Conservation (phyloP, 2,797 vertebrate species). For the Pterois miles region DNA sequence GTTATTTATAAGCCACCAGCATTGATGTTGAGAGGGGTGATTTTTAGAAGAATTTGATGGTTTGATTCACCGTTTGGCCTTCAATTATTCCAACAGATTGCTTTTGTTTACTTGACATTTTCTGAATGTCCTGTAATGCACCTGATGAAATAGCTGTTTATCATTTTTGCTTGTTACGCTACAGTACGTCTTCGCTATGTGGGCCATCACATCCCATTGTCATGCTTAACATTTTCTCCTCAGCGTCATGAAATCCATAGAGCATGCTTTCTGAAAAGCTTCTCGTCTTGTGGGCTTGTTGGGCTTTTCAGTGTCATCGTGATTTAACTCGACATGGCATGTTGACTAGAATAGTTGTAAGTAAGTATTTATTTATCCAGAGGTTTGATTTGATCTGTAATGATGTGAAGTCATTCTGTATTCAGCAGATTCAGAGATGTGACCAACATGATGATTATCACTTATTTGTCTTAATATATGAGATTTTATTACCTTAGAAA, state of each 20-base stretch:
- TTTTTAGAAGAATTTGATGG: constrained; percentile 43
- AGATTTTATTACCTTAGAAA: neutral
- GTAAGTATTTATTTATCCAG: constrained; percentile 23
- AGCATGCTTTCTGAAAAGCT: constrained; percentile 68
- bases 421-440: neutral
- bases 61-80: constrained; percentile 51
- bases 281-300: constrained; percentile 47
- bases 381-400: constrained; percentile 26
- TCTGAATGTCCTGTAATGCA: constrained; percentile 36
- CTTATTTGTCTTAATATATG: neutral
- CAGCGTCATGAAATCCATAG: constrained; percentile 57
- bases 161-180: constrained; percentile 62
- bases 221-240: constrained; percentile 63
- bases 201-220: constrained; percentile 64
- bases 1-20: constrained; percentile 7
- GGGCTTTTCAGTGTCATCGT: constrained; percentile 47
- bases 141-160: constrained; percentile 76
- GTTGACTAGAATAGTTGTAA: constrained; percentile 28
- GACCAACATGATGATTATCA: neutral
- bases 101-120: constrained; percentile 59
- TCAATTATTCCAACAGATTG: constrained; percentile 54
- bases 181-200: constrained; percentile 40
- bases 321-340: constrained; percentile 57
- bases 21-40: constrained; percentile 23
- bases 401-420: constrained; percentile 30